Conservation (phyloP, 2,888 invertebrate species). For the Heliconius charithonia region DNA sequence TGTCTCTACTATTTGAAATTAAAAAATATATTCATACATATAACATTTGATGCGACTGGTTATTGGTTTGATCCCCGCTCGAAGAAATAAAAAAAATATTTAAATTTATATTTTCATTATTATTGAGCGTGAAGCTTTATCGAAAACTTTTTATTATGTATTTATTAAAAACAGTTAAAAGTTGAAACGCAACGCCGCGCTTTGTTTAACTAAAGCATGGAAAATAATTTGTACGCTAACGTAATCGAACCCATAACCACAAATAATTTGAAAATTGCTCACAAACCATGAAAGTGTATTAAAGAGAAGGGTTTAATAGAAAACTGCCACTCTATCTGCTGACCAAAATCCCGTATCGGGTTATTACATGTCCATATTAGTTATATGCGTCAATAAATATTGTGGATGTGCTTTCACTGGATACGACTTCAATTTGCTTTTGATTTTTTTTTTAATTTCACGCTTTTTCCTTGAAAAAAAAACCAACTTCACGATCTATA, state of each 20-base stretch:
- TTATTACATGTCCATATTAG: constrained; percentile 55
- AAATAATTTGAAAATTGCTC: not conserved
- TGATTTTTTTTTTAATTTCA: too few relatives aligned
- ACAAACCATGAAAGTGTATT: constrained; percentile 30
- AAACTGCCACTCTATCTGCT: constrained; percentile 47
- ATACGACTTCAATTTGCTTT: constrained; percentile 49
- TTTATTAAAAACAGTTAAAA: too few relatives aligned
- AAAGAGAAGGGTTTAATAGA: constrained; percentile 45
- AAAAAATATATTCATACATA: not conserved
- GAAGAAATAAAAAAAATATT: too few relatives aligned
- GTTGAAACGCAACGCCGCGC: too few relatives aligned
- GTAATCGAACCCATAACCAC: not conserved
- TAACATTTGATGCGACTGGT: not conserved
- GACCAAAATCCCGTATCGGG: constrained; percentile 48
- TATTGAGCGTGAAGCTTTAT: too few relatives aligned
- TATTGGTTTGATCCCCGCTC: too few relatives aligned
- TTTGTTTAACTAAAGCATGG: too few relatives aligned
- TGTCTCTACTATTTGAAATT: not conserved
- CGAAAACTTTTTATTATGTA: too few relatives aligned
- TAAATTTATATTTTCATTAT: too few relatives aligned
- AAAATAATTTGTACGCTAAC: too few relatives aligned
- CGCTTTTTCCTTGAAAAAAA: too few relatives aligned
- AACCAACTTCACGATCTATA: too few relatives aligned
- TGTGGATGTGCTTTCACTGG: constrained; percentile 51
- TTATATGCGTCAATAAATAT: constrained; percentile 55